Base-by-base conservation (phyloP, 2,888 invertebrate species). In the Thera obeliscata region DNA sequence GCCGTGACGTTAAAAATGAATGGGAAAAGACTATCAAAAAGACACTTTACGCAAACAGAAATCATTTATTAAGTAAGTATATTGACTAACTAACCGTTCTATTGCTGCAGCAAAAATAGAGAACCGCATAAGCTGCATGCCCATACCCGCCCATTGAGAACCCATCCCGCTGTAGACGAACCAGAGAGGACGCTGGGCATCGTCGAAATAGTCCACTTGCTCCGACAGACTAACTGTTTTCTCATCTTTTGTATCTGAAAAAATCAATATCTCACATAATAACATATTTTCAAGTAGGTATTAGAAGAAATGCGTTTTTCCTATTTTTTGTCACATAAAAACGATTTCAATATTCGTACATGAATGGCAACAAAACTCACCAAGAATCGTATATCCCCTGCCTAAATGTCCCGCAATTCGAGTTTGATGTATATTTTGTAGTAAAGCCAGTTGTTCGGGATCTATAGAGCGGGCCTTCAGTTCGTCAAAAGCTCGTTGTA, bases 91-190 rank as follows among this genome's bases (percentile, higher is more conserved):
- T 0, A 81, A 91, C 91, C 84, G 78, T 75, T 94, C 85, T 68
- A 96, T 94, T 33, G 93, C 87, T 22, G 87, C 86, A 2, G 94
- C 91, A 82, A 96, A 96, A 12, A 94, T 84, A 1, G 95, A 95
- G 70, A 96, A 88, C 56, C 89, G 85, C 95, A 96, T 94, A 77
- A 96, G 91, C 52, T 94, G 91, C 33, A 88, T 81, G 0, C 95
- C 96, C 96, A 96, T 96, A 36, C 95, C 95, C 41, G 94, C 85
- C 96, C 96, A 96, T 81, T 96, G 96, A 0, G 95, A 95, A 11
- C 96, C 96, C 96, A 96, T 96, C 4, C 96, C 96, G 69, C 96
- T 95, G 89, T 95, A 96, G 67, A 96, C 94, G 82, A 94, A 96
- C 95, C 96, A 96, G 9, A 96, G 86, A 2, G 96, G 95, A 0